These are phyloP conservation scores for Hypotaenidia okinawae DNA, from an alignment of 2,797 vertebrate genomes.

Conservation along the genomic window DNA sequence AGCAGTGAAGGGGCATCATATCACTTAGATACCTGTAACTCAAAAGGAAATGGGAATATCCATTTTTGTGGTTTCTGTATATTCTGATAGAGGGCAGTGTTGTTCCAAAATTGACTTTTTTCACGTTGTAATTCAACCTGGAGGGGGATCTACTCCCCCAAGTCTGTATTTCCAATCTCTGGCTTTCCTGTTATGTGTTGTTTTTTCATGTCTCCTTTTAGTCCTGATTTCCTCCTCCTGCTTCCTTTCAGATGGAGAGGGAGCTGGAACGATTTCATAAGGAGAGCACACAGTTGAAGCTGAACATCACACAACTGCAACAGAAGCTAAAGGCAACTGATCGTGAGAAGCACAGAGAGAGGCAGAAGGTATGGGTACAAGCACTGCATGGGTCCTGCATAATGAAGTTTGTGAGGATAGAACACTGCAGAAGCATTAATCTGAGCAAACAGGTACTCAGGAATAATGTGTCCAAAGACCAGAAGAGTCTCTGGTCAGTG, in stretches of 20 bases:
- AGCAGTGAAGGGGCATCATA: not conserved
- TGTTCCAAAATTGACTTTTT: constrained; percentile 13
- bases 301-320: constrained; percentile 81
- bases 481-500: not conserved
- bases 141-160: not conserved
- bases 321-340: constrained; percentile 85
- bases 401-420: not conserved
- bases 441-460: not conserved
- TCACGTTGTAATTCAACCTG: not conserved
- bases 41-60: not conserved
- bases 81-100: constrained; percentile 60
- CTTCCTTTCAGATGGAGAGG: constrained; percentile 84
- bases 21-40: not conserved
- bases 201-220: not conserved
- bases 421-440: not conserved
- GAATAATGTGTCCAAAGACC: not conserved
- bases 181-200: constrained; percentile 4
- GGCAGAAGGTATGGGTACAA: constrained; percentile 79
- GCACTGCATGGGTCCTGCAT: not conserved
- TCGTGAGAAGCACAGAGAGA: constrained; percentile 82
- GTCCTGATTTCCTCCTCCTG: constrained; percentile 8
- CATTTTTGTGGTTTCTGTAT: not conserved
- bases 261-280: constrained; percentile 84
- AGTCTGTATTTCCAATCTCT: not conserved
- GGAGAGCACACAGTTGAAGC: constrained; percentile 84